Evolutionary conservation across 1,140 invertebrate species (phyloP), one percentile per base, ranked within the genome.

Genomic region (Nephila pilipes): DNA sequence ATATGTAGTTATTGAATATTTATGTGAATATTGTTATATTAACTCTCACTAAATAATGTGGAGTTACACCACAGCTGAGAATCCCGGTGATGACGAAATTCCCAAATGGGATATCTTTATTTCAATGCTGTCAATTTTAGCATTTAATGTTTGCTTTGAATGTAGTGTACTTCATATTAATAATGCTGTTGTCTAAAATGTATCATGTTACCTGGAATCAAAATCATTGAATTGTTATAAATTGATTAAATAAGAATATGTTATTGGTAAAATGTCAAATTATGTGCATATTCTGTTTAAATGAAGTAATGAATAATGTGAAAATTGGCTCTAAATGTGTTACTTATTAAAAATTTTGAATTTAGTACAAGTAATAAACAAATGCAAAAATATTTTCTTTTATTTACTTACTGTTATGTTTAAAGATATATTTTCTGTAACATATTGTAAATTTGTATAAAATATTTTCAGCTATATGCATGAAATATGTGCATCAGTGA

Each of bases 41-140:
- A 75, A 25, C 69, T 69, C 63, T 58, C 46, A 80, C 29, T 25
- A 60, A 36, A 46, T 5, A 20, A 65, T 20, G n/a, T 22, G 25
- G 88, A 80, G 88, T 65, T 57, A 32, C 55, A 90, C 65, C 18
- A 79, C 6, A 10, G 6, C 46, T 90, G 10, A 57, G n/a, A 29
- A 55, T 69, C 88, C 88, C 69, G 88, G 88, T 90, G 88, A 90
- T n/a, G 88, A 90, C 54, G 80, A 58, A 57, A 81, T 90, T n/a
- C 65, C 88, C 69, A 36, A 80, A 90, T 58, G 69, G 88, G 88
- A 90, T 90, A 36, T 90, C 69, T 46, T 10, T 46, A 10, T 90
- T 69, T 80, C 69, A 25, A 46, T 38, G 69, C 57, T 57, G 57
- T 87, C 58, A n/a, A 16, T 14, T 75, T 16, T n/a, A 88, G 63